phyloP scores from a whole-genome alignment of 2,797 vertebrate genomes.

The Rhinatrema bivittatum region DNA sequence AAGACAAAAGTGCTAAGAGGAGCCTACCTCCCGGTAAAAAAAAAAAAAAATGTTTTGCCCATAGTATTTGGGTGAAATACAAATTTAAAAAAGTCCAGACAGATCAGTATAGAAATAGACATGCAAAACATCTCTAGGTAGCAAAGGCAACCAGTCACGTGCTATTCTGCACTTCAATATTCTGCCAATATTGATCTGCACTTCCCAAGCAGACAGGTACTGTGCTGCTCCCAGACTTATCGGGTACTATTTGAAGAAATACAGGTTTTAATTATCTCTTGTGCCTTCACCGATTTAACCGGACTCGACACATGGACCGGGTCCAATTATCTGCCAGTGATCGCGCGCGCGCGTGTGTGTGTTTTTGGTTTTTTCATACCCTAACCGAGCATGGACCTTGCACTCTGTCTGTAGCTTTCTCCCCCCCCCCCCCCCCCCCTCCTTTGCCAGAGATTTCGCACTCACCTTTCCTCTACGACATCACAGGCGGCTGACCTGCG shows the following conservation, averaged over 20 bases:
- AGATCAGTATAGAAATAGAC: no score
- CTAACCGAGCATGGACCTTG: constrained; percentile 1
- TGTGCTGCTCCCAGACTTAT: constrained; percentile 1
- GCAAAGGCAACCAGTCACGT: constrained; percentile 29
- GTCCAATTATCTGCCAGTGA: no score
- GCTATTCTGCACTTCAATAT: constrained; percentile 4
- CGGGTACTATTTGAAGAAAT: constrained; percentile 18
- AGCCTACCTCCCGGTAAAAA: background rate
- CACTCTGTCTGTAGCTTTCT: background rate
- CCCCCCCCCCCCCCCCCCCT: background rate
- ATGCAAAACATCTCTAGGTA: no score
- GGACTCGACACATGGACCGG: constrained; percentile 39
- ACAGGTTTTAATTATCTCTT: constrained; percentile 9
- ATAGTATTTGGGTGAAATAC: no score
- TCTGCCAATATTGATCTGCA: constrained; percentile 18
- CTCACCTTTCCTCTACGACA: constrained; percentile 65
- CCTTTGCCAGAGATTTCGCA: background rate
- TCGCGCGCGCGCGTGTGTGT: background rate
- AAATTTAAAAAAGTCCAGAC: no score
- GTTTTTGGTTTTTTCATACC: background rate
- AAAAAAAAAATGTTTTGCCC: background rate
- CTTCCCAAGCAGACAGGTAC: background rate
- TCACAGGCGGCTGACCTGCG: constrained; percentile 36
- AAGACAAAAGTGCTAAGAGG: background rate
- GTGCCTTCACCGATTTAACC: constrained; percentile 36